These are phyloP conservation scores for Ditula angustiorana DNA, from an alignment of 2,888 invertebrate genomes.

Conservation along the genomic window DNA sequence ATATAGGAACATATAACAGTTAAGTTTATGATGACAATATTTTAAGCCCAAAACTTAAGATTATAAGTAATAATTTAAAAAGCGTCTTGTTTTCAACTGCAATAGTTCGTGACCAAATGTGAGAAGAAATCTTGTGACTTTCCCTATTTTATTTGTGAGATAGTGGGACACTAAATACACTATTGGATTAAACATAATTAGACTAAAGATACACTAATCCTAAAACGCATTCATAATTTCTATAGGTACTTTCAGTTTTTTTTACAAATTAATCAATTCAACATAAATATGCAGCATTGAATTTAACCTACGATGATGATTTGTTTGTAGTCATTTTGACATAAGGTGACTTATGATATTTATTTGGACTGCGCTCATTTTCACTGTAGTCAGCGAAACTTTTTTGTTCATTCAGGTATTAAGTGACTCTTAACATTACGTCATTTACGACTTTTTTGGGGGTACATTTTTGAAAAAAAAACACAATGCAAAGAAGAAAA, in stretches of 20 bases:
- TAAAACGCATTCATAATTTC: not conserved
- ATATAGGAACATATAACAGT: no score
- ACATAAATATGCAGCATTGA: not conserved
- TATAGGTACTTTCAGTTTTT: no score
- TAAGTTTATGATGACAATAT: not conserved
- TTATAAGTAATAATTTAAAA: not conserved
- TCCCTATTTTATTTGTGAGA: constrained; percentile 13
- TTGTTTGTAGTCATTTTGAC: no score
- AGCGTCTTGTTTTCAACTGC: constrained; percentile 5
- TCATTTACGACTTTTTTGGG: no score
- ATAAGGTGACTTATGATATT: no score
- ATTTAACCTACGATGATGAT: not conserved
- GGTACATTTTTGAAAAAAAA: not conserved
- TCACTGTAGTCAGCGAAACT: no score
- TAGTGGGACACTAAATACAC: not conserved
- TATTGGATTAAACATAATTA: constrained; percentile 9
- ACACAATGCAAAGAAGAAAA: not conserved
- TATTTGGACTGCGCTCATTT: no score
- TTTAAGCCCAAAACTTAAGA: constrained; percentile 8
- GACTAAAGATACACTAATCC: not conserved
- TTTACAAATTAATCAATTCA: no score
- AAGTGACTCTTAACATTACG: no score
- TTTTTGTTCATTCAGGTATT: no score
- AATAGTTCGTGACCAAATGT: constrained; percentile 8
- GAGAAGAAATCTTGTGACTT: not conserved